phyloP scores from a whole-genome alignment of 2,888 invertebrate species.

The Spisula solida region DNA sequence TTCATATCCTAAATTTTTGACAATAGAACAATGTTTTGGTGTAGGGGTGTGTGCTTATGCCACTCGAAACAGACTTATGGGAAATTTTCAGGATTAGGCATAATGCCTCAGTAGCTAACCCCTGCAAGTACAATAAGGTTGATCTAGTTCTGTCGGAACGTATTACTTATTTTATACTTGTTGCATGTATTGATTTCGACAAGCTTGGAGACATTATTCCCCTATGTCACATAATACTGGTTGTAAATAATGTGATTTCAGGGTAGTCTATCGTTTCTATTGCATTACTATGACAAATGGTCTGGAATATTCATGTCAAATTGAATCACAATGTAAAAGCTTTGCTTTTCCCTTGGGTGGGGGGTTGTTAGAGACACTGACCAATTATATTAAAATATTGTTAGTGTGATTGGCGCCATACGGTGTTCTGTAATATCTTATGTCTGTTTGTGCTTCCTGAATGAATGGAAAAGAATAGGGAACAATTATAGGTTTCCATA shows the following conservation, averaged over 20 bases:
- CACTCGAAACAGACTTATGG: no score
- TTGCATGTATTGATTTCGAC: neutral
- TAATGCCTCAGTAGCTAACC: no score
- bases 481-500: no score
- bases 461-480: no score
- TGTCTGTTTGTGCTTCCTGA: neutral
- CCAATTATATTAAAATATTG: neutral
- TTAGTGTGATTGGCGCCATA: neutral
- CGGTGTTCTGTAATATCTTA: neutral
- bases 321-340: neutral
- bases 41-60: no score
- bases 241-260: neutral
- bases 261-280: neutral
- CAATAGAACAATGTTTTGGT: no score
- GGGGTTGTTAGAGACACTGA: neutral
- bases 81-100: no score
- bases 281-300: conserved; percentile 9
- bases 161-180: neutral
- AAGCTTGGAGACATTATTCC: conserved; percentile 7
- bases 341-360: neutral
- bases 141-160: neutral
- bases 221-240: neutral
- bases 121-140: neutral
- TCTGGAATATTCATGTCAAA: neutral
- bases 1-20: no score